Evolutionary conservation across 2,888 invertebrate species (phyloP), one percentile per base, ranked within the genome.

Genomic region (Osedax frankpressi): DNA sequence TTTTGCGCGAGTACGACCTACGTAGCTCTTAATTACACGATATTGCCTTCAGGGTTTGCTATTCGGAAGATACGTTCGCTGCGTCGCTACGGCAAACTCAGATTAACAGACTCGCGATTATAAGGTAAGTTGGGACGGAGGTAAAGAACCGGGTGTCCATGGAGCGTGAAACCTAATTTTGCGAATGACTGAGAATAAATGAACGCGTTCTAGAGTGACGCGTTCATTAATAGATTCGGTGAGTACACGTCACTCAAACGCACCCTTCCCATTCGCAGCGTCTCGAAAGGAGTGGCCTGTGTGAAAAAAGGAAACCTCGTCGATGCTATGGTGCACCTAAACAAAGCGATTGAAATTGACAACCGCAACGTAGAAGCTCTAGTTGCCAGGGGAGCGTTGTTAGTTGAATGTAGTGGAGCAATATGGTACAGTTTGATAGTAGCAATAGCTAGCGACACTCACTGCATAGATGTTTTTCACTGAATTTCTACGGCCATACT

Each of bases 241-340:
- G 59, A 14, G 11, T 14, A 24, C 67, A 14, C 67, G n/a, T n/a
- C n/a, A n/a, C n/a, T n/a, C n/a, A n/a, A n/a, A n/a, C n/a, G n/a
- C n/a, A 2, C 29, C 30, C 27, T n/a, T n/a, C n/a, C n/a, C n/a
- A n/a, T n/a, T 78, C 79, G 14, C 84, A 90, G 90, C 82, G 94
- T 95, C 27, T 92, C 93, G 19, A 92, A 94, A 85, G 95, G 95
- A 28, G 94, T 95, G 80, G 91, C 92, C 82, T 91, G 92, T 86
- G 94, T 94, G 86, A 95, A 95, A 86, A 90, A 91, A 68, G 93
- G 93, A 0, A 77, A 79, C 19, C 78, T 80, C 60, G 77, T 78
- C 63, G 83, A 83, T 70, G 83, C 84, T 0, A 79, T 83, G 78
- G 81, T 81, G 76, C 77, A 80, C 70, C 79, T 82, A 29, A 83